These are phyloP conservation scores for Cebus imitator DNA, from an alignment of 2,113 vertebrate species.

Conservation along the genomic window DNA sequence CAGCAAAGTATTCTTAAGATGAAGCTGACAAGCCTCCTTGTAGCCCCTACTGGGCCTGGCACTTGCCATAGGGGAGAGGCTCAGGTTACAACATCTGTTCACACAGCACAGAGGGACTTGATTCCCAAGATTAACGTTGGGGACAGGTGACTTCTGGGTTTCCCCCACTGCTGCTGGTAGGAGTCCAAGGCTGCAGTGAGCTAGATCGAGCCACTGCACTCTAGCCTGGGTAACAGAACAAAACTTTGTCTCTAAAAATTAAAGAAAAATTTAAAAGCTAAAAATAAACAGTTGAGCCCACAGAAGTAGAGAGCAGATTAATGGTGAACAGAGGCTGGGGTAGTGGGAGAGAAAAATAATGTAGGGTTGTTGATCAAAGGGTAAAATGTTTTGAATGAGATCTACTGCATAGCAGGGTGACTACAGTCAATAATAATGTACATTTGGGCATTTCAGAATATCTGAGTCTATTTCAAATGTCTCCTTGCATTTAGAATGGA, in stretches of 20 bases:
- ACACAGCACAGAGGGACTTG: constrained; percentile 89
- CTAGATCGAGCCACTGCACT: no score
- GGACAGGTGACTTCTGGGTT: constrained; percentile 87
- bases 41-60: constrained; percentile 83
- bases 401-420: background rate
- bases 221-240: no score
- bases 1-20: constrained; percentile 89
- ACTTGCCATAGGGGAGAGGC: constrained; percentile 87
- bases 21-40: constrained; percentile 88
- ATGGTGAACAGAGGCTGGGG: background rate
- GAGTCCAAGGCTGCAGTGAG: no score
- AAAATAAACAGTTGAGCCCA: no score
- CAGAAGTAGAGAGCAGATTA: background rate
- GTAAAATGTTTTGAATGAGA: background rate
- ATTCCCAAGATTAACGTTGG: constrained; percentile 84
- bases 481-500: constrained; percentile 92
- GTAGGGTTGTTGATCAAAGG: no score
- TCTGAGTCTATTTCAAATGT: background rate
- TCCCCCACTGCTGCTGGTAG: constrained; percentile 83
- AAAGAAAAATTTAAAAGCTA: no score
- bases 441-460: constrained; percentile 58
- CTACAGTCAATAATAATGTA: background rate
- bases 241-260: no score
- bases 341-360: background rate
- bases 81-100: constrained; percentile 82